A percentile compares a stretch with the other conserved stretches of the same genome.
Conservation (phyloP, 2,888 invertebrate genomes). For the Trilocha varians region DNA sequence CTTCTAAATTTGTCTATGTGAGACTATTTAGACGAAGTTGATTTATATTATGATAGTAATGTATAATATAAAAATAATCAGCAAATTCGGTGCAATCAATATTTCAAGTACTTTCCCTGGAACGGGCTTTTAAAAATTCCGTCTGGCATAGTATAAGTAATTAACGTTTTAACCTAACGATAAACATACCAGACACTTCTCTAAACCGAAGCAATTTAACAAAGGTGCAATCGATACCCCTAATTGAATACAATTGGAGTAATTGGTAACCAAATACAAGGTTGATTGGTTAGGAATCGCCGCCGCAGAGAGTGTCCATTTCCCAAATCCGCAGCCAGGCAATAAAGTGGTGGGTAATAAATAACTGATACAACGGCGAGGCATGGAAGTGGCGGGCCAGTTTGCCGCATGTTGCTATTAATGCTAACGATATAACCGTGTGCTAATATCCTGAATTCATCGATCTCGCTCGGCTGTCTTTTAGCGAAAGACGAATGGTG, state of each 20-base stretch:
- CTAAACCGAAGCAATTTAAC: no score
- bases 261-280: conserved; percentile 15
- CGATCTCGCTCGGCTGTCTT: background rate
- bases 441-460: background rate
- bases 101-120: no score
- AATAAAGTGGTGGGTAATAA: conserved; percentile 35
- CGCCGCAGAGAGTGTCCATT: conserved; percentile 20
- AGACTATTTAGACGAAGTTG: no score
- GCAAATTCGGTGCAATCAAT: no score
- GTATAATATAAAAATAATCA: no score
- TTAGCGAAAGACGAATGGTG: background rate
- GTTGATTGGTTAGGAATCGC: conserved; percentile 26
- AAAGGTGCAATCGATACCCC: no score
- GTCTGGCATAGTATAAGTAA: no score
- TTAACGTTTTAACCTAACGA: no score
- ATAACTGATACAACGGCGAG: conserved; percentile 39
- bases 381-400: conserved; percentile 32
- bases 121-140: no score
- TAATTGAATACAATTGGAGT: background rate
- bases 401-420: conserved; percentile 17
- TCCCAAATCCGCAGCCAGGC: conserved; percentile 28
- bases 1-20: no score
- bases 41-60: no score
- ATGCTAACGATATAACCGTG: conserved; percentile 1
- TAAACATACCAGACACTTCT: no score